Conservation (phyloP, 2,797 vertebrate genomes). For the Denticeps clupeoides region DNA sequence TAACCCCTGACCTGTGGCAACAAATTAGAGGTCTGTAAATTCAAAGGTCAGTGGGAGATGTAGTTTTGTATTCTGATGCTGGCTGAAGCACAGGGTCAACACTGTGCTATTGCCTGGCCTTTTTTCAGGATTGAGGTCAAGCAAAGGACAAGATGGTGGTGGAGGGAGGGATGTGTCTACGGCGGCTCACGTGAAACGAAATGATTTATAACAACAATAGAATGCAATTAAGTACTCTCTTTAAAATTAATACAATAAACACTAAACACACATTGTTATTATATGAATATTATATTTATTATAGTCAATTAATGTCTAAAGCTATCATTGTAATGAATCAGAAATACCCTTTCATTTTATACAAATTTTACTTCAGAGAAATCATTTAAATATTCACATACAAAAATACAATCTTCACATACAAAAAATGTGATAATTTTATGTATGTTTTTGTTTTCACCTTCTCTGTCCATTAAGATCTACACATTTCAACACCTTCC, state of each 20-base stretch:
- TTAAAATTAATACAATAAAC: too few relatives aligned
- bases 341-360: constrained; percentile 5
- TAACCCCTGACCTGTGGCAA: too few relatives aligned
- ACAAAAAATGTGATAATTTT: constrained; percentile 5
- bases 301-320: constrained; percentile 1
- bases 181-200: too few relatives aligned
- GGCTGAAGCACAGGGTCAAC: constrained; percentile 14
- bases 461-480: constrained; percentile 1
- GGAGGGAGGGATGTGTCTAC: background rate
- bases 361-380: constrained; percentile 4
- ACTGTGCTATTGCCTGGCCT: constrained; percentile 16
- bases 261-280: too few relatives aligned
- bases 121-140: constrained; percentile 10
- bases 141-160: constrained; percentile 11
- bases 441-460: constrained; percentile 2
- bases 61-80: constrained; percentile 1
- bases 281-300: too few relatives aligned
- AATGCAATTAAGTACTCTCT: too few relatives aligned
- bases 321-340: constrained; percentile 6
- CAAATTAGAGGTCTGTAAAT: constrained; percentile 2
- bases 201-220: too few relatives aligned
- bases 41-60: constrained; percentile 13
- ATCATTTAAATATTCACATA: background rate
- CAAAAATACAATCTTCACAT: constrained; percentile 2
- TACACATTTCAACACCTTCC: background rate